Conservation (phyloP, 2,797 vertebrate species). For the Helostoma temminkii region DNA sequence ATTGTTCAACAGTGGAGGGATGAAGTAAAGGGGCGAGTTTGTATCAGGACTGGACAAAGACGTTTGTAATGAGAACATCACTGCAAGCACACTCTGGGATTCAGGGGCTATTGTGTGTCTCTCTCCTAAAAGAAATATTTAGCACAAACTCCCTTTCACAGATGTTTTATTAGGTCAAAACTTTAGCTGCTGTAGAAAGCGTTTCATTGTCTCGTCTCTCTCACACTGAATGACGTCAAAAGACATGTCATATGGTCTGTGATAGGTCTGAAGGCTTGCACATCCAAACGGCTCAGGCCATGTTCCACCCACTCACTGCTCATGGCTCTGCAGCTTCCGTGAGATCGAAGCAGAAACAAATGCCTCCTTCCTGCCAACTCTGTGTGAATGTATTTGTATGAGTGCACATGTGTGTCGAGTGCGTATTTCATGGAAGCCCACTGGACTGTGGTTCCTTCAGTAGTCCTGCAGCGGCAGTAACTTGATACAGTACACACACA, state of each 20-base stretch:
- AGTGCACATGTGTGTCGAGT: constrained; percentile 35
- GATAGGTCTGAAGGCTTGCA: constrained; percentile 50
- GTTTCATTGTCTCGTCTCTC: constrained; percentile 25
- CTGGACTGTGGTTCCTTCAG: constrained; percentile 76
- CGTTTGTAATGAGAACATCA: constrained; percentile 68
- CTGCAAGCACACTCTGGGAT: constrained; percentile 34
- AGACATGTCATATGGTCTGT: constrained; percentile 48
- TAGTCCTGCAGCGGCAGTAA: constrained; percentile 78
- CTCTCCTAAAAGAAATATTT: constrained; percentile 19
- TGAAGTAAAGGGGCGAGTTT: constrained; percentile 56
- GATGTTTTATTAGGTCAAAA: constrained; percentile 6
- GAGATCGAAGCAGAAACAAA: constrained; percentile 77
- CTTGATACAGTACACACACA: constrained; percentile 78
- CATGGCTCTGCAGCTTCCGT: constrained; percentile 66
- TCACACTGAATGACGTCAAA: constrained; percentile 52
- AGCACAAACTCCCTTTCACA: constrained; percentile 11
- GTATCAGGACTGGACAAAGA: constrained; percentile 51
- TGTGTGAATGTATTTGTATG: constrained; percentile 42
- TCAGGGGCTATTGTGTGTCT: constrained; percentile 16
- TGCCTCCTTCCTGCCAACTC: constrained; percentile 64
- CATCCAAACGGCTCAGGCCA: constrained; percentile 55
- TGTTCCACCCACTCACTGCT: constrained; percentile 57
- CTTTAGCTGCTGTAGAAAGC: constrained; percentile 27
- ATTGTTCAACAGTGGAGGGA: constrained; percentile 67
- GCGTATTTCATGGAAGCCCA: constrained; percentile 60